Conservation (phyloP, 2,797 vertebrate species). For the Thaleichthys pacificus region DNA sequence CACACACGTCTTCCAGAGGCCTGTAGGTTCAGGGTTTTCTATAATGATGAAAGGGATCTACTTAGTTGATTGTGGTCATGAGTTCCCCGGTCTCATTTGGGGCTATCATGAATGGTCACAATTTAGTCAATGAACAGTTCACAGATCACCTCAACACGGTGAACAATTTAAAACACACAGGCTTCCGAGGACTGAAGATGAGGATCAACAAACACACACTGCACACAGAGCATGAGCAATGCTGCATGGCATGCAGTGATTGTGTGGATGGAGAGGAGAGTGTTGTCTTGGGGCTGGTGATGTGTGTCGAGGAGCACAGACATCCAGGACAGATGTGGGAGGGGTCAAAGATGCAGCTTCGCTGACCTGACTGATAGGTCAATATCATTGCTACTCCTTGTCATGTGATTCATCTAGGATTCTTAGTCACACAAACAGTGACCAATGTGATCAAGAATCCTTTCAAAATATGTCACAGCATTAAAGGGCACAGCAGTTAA, state of each 20-base stretch:
- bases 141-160: background rate
- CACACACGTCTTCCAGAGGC: conserved; percentile 29
- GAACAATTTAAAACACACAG: conserved; percentile 5
- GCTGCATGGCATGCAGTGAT: conserved; percentile 42
- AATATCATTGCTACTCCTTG: background rate
- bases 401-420: background rate
- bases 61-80: background rate
- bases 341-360: background rate
- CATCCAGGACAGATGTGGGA: background rate
- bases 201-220: conserved; percentile 6
- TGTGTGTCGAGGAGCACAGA: background rate
- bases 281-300: background rate
- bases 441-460: background rate
- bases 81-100: background rate
- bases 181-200: too few relatives aligned
- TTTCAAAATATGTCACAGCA: background rate
- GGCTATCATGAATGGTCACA: too few relatives aligned
- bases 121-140: conserved; percentile 1
- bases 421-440: background rate
- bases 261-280: conserved; percentile 31
- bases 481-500: too few relatives aligned
- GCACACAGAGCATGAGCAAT: conserved; percentile 34
- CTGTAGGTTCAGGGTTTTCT: conserved; percentile 5
- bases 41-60: background rate
- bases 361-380: background rate